Percentiles rank a stretch among this genome's conserved stretches.
These are phyloP conservation scores for Morus bassanus DNA, from an alignment of 2,797 vertebrate genomes.

Conservation along the genomic window DNA sequence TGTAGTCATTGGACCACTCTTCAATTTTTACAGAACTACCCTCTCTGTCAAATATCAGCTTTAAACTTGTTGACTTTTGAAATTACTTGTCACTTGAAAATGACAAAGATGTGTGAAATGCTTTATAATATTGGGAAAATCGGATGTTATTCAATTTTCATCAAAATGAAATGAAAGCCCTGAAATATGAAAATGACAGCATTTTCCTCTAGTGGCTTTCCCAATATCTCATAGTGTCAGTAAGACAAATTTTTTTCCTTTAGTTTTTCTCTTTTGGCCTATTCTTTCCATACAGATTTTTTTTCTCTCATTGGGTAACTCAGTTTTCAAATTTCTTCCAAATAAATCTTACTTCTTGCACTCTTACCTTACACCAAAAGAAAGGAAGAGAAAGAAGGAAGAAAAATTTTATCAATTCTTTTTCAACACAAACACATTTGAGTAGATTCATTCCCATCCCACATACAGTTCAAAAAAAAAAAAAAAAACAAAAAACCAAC, in stretches of 20 bases:
- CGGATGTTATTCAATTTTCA: background rate
- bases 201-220: constrained; percentile 27
- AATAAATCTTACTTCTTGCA: background rate
- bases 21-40: background rate
- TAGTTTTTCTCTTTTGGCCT: background rate
- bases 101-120: background rate
- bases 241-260: background rate
- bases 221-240: background rate
- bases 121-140: constrained; percentile 13
- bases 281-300: background rate
- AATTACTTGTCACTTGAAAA: constrained; percentile 24
- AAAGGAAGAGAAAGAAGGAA: background rate
- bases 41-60: constrained; percentile 12
- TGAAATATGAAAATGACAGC: constrained; percentile 48
- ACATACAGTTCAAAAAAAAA: rapidly evolving
- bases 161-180: constrained; percentile 9
- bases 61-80: constrained; percentile 38
- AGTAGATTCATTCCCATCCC: background rate
- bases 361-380: background rate
- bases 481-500: background rate
- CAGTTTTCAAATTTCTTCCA: background rate
- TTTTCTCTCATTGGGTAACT: background rate
- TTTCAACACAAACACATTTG: background rate
- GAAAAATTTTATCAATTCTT: background rate
- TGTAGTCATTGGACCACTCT: background rate